A percentile compares a stretch with the other conserved stretches of the same genome.
These are phyloP conservation scores for Beris chalybata DNA, from an alignment of 2,888 invertebrate genomes.

Conservation along the genomic window DNA sequence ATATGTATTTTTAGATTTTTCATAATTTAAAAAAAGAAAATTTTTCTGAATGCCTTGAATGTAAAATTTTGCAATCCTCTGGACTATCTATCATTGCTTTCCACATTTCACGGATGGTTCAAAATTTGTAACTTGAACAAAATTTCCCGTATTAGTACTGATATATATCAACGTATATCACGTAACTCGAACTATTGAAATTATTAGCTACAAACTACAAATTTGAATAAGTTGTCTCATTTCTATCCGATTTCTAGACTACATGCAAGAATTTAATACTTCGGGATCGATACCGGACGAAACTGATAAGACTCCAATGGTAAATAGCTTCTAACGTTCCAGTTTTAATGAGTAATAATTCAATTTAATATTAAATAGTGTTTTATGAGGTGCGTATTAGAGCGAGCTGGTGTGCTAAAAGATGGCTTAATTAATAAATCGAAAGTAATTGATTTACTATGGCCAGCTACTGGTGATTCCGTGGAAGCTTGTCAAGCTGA, in stretches of 20 bases:
- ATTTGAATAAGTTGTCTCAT: not conserved
- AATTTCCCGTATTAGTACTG: too few relatives aligned
- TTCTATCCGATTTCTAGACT: slow-evolving; percentile 50
- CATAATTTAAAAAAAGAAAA: too few relatives aligned
- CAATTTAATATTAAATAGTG: slow-evolving; percentile 52
- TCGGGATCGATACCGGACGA: slow-evolving; percentile 63
- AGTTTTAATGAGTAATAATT: too few relatives aligned
- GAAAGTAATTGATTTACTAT: slow-evolving; percentile 54
- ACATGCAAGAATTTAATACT: slow-evolving; percentile 57
- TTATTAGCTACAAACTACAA: not conserved
- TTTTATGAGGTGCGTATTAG: slow-evolving; percentile 60
- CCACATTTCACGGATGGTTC: too few relatives aligned
- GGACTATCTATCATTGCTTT: too few relatives aligned
- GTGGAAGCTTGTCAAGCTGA: slow-evolving; percentile 50
- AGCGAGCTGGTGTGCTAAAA: slow-evolving; percentile 57
- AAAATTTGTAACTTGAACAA: too few relatives aligned
- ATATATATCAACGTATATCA: too few relatives aligned
- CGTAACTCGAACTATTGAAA: not conserved
- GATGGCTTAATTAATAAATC: slow-evolving; percentile 57
- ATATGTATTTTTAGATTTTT: too few relatives aligned
- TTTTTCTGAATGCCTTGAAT: too few relatives aligned
- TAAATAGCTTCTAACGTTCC: slow-evolving; percentile 44
- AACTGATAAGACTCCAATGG: slow-evolving; percentile 62
- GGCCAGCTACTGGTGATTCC: slow-evolving; percentile 52
- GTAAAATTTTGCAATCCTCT: too few relatives aligned